A percentile compares a stretch with the other conserved stretches of the same genome.
Conservation (phyloP, 2,888 invertebrate genomes). For the Drosophila colorata region DNA sequence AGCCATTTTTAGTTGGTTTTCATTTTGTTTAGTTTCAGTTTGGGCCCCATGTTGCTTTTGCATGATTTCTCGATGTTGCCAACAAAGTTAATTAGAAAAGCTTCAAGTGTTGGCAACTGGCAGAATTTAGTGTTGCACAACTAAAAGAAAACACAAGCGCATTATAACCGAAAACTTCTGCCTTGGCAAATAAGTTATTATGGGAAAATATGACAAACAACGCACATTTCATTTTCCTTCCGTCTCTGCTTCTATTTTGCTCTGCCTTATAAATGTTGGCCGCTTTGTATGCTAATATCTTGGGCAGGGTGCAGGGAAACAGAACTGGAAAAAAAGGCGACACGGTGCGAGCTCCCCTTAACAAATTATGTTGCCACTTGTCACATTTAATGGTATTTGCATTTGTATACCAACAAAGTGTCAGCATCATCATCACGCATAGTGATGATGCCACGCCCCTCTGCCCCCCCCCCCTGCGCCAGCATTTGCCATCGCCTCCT, state of each 20-base stretch:
- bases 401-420: slow-evolving; percentile 77
- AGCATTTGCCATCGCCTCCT: slow-evolving; percentile 7
- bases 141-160: background rate
- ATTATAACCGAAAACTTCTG: background rate
- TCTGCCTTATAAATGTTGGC: slow-evolving; percentile 55
- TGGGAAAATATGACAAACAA: slow-evolving; percentile 81
- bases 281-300: slow-evolving; percentile 81
- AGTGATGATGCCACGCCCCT: slow-evolving; percentile 32
- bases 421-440: slow-evolving; percentile 72
- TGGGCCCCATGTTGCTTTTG: slow-evolving; percentile 33
- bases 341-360: slow-evolving; percentile 50
- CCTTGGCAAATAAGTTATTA: slow-evolving; percentile 76
- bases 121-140: slow-evolving; percentile 27
- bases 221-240: slow-evolving; percentile 65
- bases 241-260: slow-evolving; percentile 1
- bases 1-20: slow-evolving; percentile 65
- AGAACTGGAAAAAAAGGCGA: slow-evolving; percentile 26
- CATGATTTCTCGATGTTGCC: slow-evolving; percentile 51
- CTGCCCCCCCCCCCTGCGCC: background rate
- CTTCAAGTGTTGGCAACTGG: slow-evolving; percentile 22
- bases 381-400: slow-evolving; percentile 83
- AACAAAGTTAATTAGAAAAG: slow-evolving; percentile 63
- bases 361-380: slow-evolving; percentile 83
- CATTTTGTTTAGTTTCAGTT: slow-evolving; percentile 46
- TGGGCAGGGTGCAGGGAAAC: slow-evolving; percentile 20